Base-by-base conservation (phyloP, 2,888 invertebrate species). In the Auanema freiburgensis region DNA sequence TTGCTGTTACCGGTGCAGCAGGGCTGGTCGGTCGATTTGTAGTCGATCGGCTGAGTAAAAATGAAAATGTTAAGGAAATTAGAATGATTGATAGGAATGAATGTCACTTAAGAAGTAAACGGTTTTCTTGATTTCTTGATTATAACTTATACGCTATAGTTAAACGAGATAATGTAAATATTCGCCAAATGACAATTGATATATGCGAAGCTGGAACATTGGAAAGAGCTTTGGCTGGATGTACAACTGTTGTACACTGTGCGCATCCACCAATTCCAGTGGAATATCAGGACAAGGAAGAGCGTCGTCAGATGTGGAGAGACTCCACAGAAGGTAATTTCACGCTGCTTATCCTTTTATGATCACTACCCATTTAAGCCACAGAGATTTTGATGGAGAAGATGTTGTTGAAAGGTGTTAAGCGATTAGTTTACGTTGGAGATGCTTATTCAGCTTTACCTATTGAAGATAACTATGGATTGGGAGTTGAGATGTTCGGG, bases 391-490 rank as follows among this genome's bases (percentile, higher is more conserved):
- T 80, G 0, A 60, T 82, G 5, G 79, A 81, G 44, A 63, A 72
- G 10, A 77, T 81, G 68, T 52, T 71, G 6, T 23, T 51, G 1
- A 59, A 63, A 8, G 50, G 59, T 18, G 72, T 81, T 23, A 67
- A 63, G 24, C 71, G 72, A 25, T 61, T 81, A 14, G 68, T 81
- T 8, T 74, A 76, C 57, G 61, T 82, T 11, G 79, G 81, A 10
- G 79, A 80, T 55, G 79, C 80, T 8, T 81, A 74, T 59, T 73
- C 79, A 42, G 72, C 76, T 24, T 67, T 81, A 24, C 79, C 79
- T 6, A 60, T 70, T 24, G 74, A 76, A 18, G 81, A 81, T 62
- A 81, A 81, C 57, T 81, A 79, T 57, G 81, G 81, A 40, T 59
- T 76, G 3, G 72, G 76, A 10, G 80, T 79, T 64, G 75, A 77